Percentiles rank a stretch among this genome's conserved stretches.
Evolutionary conservation across 2,888 invertebrate genomes (phyloP).

Genomic region (Thecophora atra): DNA sequence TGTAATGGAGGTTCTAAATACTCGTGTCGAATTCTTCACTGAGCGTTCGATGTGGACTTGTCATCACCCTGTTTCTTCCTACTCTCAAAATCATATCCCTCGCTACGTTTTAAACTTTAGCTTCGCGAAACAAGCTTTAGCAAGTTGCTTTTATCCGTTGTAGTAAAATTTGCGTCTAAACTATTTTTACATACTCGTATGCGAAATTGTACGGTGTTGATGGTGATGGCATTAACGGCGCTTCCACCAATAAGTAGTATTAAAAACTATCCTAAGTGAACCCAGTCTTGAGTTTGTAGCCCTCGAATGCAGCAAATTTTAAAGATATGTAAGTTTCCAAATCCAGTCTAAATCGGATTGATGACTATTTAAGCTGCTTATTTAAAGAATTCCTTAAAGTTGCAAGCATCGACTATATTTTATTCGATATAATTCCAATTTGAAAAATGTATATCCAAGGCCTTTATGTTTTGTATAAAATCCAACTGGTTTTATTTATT

Average conservation of each 20-base stretch:
- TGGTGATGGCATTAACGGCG: no score
- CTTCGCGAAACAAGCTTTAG: not conserved
- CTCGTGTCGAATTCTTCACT: no score
- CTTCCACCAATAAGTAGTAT: no score
- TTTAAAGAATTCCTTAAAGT: no score
- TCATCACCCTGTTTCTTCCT: not conserved
- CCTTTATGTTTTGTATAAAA: no score
- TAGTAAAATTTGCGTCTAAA: slow-evolving; percentile 10
- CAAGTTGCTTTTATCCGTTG: not conserved
- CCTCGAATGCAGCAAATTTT: not conserved
- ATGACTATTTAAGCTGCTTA: not conserved
- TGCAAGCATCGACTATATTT: no score
- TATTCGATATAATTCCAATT: no score
- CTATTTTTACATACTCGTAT: slow-evolving; percentile 3
- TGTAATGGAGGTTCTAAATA: no score
- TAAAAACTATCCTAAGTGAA: not conserved
- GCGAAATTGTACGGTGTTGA: not conserved
- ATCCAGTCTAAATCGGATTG: not conserved
- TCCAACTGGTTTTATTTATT: no score
- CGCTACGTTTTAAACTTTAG: not conserved
- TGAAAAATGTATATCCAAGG: no score
- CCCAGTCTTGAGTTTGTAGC: not conserved
- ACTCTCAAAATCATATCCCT: not conserved
- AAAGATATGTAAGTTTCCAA: not conserved
- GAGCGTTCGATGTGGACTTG: not conserved